Evolutionary conservation across 2,888 invertebrate species (phyloP), one percentile per base, ranked within the genome.

Genomic region (Athalia cordata): DNA sequence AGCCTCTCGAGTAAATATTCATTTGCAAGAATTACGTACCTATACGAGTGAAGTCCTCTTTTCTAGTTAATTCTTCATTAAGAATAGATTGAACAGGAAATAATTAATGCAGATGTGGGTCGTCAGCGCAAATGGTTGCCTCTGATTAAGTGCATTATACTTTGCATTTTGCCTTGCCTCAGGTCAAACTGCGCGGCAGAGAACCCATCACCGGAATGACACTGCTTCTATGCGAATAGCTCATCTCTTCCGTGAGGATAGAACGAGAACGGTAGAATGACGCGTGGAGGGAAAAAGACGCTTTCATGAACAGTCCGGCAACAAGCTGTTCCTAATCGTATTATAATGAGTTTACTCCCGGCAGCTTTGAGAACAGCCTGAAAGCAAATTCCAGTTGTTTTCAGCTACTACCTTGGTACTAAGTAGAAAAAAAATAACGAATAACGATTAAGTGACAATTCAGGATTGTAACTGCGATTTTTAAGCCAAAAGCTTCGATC

Each of bases 331-430:
- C 55, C 65, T 79, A 77, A 80, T 79, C 68, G 76, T 67, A 79
- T 78, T 78, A 50, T 78, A 78, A 80, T 79, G 80, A 77, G 75
- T 75, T 77, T 74, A 43, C 67, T 76, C 66, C 59, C 59, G 75
- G 78, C 72, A 59, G 57, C 45, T 59, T 45, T 45, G 13, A 72
- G 59, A 52, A 59, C 57, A 72, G 45, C 72, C 59, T 59, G 47
- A 47, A 72, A 72, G 45, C 59, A 59, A 13, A 52, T 72, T 72
- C 13, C 45, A 72, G 57, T 29, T 43, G 9, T 47, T 59, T 57
- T 59, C 13, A 72, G 45, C 57, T 4, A 47, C 57, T 47, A 57
- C 3, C 45, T 13, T 59, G 45, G 59, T 57, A 45, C 47, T 59
- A 72, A 57, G 45, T 57, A 72, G 45, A 72, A 59, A 59, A 59